Evolutionary conservation across 2,797 vertebrate species (phyloP), one percentile per base, ranked within the genome.

Genomic region (Furcifer pardalis): DNA sequence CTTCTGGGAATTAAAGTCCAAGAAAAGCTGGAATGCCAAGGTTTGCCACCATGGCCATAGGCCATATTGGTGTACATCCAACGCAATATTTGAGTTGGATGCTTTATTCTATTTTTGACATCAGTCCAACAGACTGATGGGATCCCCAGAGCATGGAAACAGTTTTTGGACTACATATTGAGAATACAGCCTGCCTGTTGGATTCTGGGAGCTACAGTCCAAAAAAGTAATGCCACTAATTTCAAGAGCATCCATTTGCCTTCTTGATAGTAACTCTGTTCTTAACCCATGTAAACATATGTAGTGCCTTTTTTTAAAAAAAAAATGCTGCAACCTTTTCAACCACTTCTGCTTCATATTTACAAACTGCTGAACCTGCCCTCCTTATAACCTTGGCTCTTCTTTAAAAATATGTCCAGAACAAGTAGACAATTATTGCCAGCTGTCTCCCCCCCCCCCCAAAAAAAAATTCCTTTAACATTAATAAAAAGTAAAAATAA

Each of bases 341-440:
- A 62, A n/a, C 40, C 35, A n/a, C 40, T 44, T 78, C 15, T 21
- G 27, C 30, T 42, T 30, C 32, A 8, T 60, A 40, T 78, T 77
- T 21, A 78, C 59, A 78, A 63, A 78, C 44, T 77, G 60, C 77
- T 78, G 19, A n/a, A 19, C 37, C 30, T 78, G 77, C 60, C 59
- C 60, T 78, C 27, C 59, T 62, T 40, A 7, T 78, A 40, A 63
- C 76, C 76, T 78, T 78, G 76, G 76, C 59, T 42, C 35, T 17
- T 5, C 37, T 63, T 42, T 40, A 19, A 19, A 77, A 78, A 40
- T 3, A 35, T 44, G 59, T 78, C 59, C 77, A 78, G 40, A 63
- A 78, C 77, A 44, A 78, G 37, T 63, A 25, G 17, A 21, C 27
- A 78, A 78, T 30, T 4, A 1, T 78, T 17, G 77, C 60, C 77